Conservation (phyloP, 2,113 vertebrate genomes). For the Vulpes lagopus region DNA sequence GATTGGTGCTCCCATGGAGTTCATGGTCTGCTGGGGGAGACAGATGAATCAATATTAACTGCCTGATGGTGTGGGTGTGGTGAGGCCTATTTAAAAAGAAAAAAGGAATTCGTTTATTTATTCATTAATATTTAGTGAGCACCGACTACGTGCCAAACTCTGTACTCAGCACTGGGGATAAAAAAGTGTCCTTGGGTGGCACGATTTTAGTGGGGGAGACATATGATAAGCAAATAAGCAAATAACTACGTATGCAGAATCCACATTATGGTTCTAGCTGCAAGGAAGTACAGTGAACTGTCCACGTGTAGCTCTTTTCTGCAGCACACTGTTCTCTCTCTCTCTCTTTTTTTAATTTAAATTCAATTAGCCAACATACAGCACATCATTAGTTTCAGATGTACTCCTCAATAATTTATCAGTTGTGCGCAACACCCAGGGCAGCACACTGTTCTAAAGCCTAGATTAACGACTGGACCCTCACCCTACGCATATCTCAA, state of each 20-base stretch:
- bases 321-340: background rate
- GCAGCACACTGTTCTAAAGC: background rate
- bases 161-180: background rate
- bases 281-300: background rate
- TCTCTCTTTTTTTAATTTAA: too few species aligned
- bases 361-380: too few species aligned
- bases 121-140: background rate
- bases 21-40: background rate
- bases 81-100: background rate
- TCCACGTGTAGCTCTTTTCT: background rate
- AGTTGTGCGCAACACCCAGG: too few species aligned
- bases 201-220: background rate
- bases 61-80: too few species aligned
- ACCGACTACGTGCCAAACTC: background rate
- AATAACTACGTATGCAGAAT: background rate
- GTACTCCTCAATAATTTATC: too few species aligned
- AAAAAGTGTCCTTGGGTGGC: background rate
- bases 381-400: too few species aligned
- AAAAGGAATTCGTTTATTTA: background rate
- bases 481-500: background rate
- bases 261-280: background rate
- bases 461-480: background rate
- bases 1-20: background rate
- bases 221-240: background rate
- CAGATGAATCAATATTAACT: background rate